These are phyloP conservation scores for Apantesis nais DNA, from an alignment of 2,888 invertebrate genomes.

Conservation along the genomic window DNA sequence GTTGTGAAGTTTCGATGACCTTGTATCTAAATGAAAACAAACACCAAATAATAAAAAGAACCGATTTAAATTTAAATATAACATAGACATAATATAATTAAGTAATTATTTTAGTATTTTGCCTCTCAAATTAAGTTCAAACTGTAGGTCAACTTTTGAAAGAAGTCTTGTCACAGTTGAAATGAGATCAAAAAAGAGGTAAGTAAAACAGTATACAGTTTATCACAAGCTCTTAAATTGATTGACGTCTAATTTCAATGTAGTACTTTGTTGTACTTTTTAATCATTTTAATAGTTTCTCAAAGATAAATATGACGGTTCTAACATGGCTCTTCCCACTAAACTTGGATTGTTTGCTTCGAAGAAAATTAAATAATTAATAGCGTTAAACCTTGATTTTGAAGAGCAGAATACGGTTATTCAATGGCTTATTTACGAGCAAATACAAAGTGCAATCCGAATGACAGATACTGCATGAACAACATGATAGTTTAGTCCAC, in stretches of 20 bases:
- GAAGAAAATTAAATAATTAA: background rate
- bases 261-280: too few relatives aligned
- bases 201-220: too few relatives aligned
- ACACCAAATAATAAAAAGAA: background rate
- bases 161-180: too few relatives aligned
- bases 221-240: background rate
- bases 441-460: background rate
- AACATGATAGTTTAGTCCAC: background rate
- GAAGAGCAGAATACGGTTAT: background rate
- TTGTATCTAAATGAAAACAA: background rate
- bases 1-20: background rate
- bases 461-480: background rate
- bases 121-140: background rate
- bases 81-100: background rate
- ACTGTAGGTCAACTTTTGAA: too few relatives aligned
- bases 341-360: background rate
- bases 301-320: background rate
- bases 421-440: background rate
- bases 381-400: too few relatives aligned
- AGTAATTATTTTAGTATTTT: background rate
- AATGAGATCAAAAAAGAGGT: background rate
- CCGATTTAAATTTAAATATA: too few relatives aligned
- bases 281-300: background rate
- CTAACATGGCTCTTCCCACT: background rate
- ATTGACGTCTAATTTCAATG: too few relatives aligned